These are phyloP conservation scores for Agrochola lychnidis DNA, from an alignment of 2,888 invertebrate genomes.

Conservation along the genomic window DNA sequence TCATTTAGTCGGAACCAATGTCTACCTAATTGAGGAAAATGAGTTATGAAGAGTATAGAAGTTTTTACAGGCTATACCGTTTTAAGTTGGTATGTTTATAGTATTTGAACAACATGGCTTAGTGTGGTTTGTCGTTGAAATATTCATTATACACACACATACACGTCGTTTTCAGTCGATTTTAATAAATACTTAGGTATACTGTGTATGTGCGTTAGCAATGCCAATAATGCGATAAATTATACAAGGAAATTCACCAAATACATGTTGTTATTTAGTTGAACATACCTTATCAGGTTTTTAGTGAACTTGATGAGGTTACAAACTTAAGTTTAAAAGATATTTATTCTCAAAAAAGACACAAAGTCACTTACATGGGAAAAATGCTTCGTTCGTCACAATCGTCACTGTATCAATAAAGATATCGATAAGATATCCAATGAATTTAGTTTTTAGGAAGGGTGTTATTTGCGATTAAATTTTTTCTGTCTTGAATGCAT, in stretches of 20 bases:
- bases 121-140: not conserved
- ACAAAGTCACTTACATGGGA: too few species aligned
- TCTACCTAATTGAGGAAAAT: not conserved
- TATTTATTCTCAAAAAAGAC: too few species aligned
- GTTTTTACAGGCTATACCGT: not conserved
- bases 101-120: not conserved
- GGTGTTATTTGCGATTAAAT: too few species aligned
- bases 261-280: slow-evolving; percentile 34
- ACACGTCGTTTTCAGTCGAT: not conserved
- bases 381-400: too few species aligned
- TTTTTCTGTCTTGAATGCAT: too few species aligned
- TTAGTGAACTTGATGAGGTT: slow-evolving; percentile 14
- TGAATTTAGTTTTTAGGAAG: too few species aligned
- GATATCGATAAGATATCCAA: too few species aligned
- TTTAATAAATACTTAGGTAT: slow-evolving; percentile 5
- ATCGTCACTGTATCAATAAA: too few species aligned
- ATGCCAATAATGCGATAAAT: slow-evolving; percentile 42
- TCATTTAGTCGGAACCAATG: not conserved
- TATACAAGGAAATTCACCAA: slow-evolving; percentile 50
- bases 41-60: not conserved
- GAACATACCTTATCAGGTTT: slow-evolving; percentile 8
- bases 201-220: not conserved
- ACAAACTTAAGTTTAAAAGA: not conserved
- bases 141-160: not conserved
- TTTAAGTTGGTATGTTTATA: slow-evolving; percentile 1